Evolutionary conservation across 2,797 vertebrate genomes (phyloP).

Genomic region (Gobio occitaniae): DNA sequence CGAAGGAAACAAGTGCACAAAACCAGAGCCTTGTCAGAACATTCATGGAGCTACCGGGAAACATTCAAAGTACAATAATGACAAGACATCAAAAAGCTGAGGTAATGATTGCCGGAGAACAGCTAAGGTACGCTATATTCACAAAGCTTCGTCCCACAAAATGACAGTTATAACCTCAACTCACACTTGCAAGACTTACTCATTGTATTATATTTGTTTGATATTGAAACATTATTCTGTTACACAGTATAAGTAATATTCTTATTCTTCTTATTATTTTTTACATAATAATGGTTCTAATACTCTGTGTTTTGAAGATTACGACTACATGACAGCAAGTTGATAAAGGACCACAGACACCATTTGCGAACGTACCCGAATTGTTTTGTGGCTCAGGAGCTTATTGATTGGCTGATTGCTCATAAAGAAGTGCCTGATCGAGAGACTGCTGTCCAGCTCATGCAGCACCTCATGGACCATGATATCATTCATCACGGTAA

Average conservation of each 20-base stretch:
- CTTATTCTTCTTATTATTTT: not conserved
- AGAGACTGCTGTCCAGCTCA: slow-evolving; percentile 79
- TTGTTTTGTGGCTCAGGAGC: slow-evolving; percentile 88
- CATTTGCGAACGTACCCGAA: slow-evolving; percentile 87
- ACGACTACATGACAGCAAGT: slow-evolving; percentile 86
- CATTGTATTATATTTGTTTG: not conserved
- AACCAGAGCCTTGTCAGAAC: slow-evolving; percentile 11
- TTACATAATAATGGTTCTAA: not conserved
- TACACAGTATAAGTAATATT: not conserved
- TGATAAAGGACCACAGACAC: slow-evolving; percentile 86
- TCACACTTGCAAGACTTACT: too few species aligned
- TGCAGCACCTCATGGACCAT: slow-evolving; percentile 90
- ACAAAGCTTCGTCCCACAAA: not conserved
- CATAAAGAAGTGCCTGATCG: slow-evolving; percentile 86
- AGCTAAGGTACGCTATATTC: slow-evolving; percentile 82
- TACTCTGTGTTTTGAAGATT: slow-evolving; percentile 72
- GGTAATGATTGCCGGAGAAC: slow-evolving; percentile 90
- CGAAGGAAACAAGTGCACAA: slow-evolving; percentile 47
- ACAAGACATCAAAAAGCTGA: slow-evolving; percentile 83
- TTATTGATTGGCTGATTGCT: slow-evolving; percentile 85
- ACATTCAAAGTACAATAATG: slow-evolving; percentile 76
- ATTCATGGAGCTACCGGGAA: slow-evolving; percentile 79
- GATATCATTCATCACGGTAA: slow-evolving; percentile 89
- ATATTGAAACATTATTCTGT: not conserved
- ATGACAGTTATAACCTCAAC: not conserved